These are phyloP conservation scores for Ursus arctos DNA, from an alignment of 2,113 vertebrate genomes.

Conservation along the genomic window DNA sequence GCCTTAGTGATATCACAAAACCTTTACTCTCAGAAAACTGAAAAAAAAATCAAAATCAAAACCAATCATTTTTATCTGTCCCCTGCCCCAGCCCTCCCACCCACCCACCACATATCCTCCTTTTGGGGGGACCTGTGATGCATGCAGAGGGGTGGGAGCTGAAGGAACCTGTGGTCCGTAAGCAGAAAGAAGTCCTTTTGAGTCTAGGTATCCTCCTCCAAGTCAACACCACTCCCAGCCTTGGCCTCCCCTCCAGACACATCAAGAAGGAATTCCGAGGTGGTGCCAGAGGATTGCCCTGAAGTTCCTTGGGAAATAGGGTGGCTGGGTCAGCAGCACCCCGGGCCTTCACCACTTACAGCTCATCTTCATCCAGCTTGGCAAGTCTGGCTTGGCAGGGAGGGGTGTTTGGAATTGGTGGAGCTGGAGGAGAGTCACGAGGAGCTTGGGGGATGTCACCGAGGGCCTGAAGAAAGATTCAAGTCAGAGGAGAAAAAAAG, in stretches of 20 bases:
- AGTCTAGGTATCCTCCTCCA: slow-evolving; percentile 13
- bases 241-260: slow-evolving; percentile 34
- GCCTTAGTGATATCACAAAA: slow-evolving; percentile 76
- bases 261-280: slow-evolving; percentile 34
- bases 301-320: slow-evolving; percentile 61
- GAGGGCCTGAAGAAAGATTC: slow-evolving; percentile 72
- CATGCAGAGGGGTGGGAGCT: slow-evolving; percentile 65
- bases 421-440: slow-evolving; percentile 55
- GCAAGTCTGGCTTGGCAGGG: slow-evolving; percentile 86
- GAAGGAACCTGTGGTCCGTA: slow-evolving; percentile 20
- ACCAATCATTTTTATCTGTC: slow-evolving; percentile 22
- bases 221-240: neutral
- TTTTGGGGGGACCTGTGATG: neutral
- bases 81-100: slow-evolving; percentile 52
- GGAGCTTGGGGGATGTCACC: slow-evolving; percentile 39
- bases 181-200: slow-evolving; percentile 52
- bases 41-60: slow-evolving; percentile 68
- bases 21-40: slow-evolving; percentile 82
- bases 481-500: slow-evolving; percentile 39
- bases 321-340: slow-evolving; percentile 22
- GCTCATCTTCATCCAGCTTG: slow-evolving; percentile 94
- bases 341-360: slow-evolving; percentile 83
- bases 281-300: slow-evolving; percentile 49
- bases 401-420: neutral
- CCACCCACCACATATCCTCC: slow-evolving; percentile 38